These are phyloP conservation scores for Chironomus striatipennis DNA, from an alignment of 1,140 invertebrate species.

Conservation along the genomic window DNA sequence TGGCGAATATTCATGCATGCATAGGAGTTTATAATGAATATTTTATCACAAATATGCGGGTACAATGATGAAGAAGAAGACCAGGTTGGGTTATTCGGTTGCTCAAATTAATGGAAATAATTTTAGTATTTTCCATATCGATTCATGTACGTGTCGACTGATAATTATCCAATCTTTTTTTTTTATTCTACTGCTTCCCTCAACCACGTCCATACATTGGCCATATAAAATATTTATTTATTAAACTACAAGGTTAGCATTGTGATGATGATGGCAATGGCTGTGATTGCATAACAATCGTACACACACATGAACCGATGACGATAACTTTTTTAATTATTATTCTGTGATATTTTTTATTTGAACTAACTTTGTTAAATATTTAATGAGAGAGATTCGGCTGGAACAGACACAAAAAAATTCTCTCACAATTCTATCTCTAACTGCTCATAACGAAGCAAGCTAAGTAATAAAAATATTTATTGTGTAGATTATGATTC, in stretches of 20 bases:
- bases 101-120: too few species aligned
- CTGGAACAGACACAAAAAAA: not conserved
- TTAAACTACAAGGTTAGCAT: not conserved
- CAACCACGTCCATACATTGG: not conserved
- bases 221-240: not conserved
- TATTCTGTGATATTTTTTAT: not conserved
- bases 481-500: not conserved
- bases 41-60: too few species aligned
- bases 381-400: not conserved
- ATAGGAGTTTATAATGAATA: not conserved
- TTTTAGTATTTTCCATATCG: not conserved
- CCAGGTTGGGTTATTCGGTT: too few species aligned
- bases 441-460: too few species aligned
- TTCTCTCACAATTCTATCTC: not conserved
- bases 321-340: not conserved
- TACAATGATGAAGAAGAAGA: too few species aligned
- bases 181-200: not conserved
- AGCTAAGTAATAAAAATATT: not conserved
- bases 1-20: not conserved
- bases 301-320: not conserved
- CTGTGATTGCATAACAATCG: not conserved
- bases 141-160: not conserved
- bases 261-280: not conserved
- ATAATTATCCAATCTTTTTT: constrained; percentile 5
- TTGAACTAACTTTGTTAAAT: not conserved